These are phyloP conservation scores for Adoxophyes honmai DNA, from an alignment of 1,140 invertebrate genomes.

Conservation along the genomic window DNA sequence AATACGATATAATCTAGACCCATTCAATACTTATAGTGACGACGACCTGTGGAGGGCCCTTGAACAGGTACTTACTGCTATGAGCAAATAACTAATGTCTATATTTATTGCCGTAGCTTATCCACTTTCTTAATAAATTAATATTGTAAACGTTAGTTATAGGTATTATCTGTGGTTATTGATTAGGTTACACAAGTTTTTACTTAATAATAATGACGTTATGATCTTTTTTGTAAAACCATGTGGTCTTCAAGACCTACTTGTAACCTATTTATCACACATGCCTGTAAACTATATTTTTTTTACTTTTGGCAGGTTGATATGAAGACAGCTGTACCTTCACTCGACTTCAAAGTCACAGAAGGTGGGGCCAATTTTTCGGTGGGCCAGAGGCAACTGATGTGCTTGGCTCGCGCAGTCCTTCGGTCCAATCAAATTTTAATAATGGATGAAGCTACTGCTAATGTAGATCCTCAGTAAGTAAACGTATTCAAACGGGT, in stretches of 20 bases:
- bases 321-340: constrained; percentile 74
- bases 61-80: constrained; percentile 76
- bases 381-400: constrained; percentile 89
- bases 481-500: constrained; percentile 42
- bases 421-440: constrained; percentile 86
- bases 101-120: no score
- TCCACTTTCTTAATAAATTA: no score
- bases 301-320: constrained; percentile 71
- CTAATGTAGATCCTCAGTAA: constrained; percentile 84
- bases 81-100: no score
- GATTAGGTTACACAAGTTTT: no score
- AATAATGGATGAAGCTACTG: constrained; percentile 84
- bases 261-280: no score
- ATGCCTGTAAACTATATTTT: constrained; percentile 12
- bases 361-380: constrained; percentile 90
- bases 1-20: constrained; percentile 86
- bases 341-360: constrained; percentile 80
- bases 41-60: constrained; percentile 81
- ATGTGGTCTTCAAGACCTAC: no score
- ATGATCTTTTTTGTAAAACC: no score
- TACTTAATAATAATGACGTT: no score
- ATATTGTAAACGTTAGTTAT: no score
- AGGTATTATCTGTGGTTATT: no score
- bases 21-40: constrained; percentile 81
- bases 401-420: constrained; percentile 90